Conservation (phyloP, 2,797 vertebrate genomes). For the Thripadectes ignobilis region DNA sequence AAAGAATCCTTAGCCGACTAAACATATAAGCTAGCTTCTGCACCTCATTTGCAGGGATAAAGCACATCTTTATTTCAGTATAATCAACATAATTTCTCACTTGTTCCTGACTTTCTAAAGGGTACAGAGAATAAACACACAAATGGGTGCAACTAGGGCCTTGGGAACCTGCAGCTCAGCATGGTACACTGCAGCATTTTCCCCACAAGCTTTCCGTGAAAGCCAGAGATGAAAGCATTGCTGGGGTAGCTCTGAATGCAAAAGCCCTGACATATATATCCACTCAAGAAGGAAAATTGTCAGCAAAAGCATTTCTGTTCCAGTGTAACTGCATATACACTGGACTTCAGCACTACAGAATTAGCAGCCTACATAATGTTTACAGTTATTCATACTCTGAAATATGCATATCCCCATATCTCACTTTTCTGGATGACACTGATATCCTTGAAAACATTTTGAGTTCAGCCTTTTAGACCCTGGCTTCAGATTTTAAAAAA, state of each 20-base stretch:
- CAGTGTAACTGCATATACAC: not conserved
- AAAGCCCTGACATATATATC: not conserved
- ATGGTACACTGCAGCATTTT: not conserved
- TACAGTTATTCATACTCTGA: not conserved
- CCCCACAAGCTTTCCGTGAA: not conserved
- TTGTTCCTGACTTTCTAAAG: not conserved
- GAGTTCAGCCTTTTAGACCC: not conserved
- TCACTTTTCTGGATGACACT: not conserved
- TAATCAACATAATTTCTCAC: not conserved
- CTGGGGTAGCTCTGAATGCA: not conserved
- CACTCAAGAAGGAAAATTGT: not conserved
- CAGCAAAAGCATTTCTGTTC: not conserved
- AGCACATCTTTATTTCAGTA: not conserved
- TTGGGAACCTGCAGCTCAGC: not conserved
- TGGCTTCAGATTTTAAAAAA: not conserved
- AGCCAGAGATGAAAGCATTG: not conserved
- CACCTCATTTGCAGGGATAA: not conserved
- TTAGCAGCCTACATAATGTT: not conserved
- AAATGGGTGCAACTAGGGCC: not conserved
- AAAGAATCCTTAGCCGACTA: not conserved
- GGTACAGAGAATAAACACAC: not conserved
- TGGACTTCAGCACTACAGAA: not conserved
- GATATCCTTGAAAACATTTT: not conserved
- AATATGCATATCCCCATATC: not conserved
- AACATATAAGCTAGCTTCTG: not conserved